Conservation (phyloP, 2,113 vertebrate genomes). For the Gracilinanus agilis region DNA sequence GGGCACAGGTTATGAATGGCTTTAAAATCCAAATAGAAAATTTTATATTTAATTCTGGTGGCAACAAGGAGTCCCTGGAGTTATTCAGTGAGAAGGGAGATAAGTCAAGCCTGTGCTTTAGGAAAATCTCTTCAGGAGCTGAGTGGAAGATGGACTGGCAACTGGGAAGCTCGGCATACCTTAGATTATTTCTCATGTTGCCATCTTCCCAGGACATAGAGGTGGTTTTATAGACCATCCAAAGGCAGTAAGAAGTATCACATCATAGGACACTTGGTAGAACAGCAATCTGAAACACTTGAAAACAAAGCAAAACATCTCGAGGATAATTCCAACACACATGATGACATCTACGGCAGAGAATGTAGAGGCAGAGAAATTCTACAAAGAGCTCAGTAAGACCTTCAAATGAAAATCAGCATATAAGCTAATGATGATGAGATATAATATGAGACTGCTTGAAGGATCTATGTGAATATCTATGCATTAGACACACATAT, state of each 20-base stretch:
- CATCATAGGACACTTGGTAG: not conserved
- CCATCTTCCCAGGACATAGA: not conserved
- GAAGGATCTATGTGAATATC: not conserved
- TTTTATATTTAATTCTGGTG: not conserved
- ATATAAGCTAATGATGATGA: not conserved
- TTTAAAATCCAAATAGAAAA: not conserved
- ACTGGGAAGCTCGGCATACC: not conserved
- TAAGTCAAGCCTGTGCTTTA: not conserved
- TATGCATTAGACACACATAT: not conserved
- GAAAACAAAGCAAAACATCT: not conserved
- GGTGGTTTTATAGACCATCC: not conserved
- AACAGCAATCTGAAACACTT: not conserved
- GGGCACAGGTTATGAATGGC: too few species aligned
- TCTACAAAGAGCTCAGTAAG: not conserved
- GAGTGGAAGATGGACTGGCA: not conserved
- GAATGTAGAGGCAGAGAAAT: not conserved
- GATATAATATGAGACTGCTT: not conserved
- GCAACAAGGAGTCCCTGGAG: not conserved
- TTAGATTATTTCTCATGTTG: not conserved
- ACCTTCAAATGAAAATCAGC: not conserved
- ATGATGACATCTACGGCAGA: not conserved
- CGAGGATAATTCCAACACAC: not conserved
- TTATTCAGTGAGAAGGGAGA: not conserved
- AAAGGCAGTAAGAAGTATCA: not conserved
- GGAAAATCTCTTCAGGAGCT: not conserved